Conservation (phyloP, 2,888 invertebrate species). For the Oscheius sp. region DNA sequence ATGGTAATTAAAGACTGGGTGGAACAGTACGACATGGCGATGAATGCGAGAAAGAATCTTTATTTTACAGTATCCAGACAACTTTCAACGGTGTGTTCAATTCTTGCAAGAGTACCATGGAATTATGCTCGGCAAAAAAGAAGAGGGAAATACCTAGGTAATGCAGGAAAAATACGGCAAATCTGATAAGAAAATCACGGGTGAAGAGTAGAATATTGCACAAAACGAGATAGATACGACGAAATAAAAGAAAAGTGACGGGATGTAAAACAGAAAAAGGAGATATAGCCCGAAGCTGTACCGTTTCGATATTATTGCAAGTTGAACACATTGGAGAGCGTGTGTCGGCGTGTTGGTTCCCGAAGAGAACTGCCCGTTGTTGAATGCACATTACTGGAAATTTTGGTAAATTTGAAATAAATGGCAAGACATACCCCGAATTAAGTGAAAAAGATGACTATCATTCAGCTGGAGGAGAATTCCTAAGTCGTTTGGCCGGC, state of each 20-base stretch:
- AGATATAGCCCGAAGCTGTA: neutral
- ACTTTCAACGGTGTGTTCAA: neutral
- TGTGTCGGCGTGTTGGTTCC: neutral
- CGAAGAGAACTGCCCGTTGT: constrained; percentile 12
- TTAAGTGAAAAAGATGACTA: neutral
- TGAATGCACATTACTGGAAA: constrained; percentile 27
- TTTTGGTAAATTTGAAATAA: neutral
- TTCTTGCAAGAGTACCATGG: constrained; percentile 3
- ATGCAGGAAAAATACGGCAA: neutral
- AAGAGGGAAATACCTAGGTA: neutral
- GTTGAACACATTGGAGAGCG: constrained; percentile 5
- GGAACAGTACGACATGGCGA: neutral
- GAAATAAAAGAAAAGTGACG: neutral
- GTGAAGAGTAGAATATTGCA: too few relatives aligned
- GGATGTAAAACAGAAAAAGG: constrained; percentile 3
- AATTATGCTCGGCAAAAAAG: constrained; percentile 9
- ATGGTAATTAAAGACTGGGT: neutral
- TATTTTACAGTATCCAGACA: constrained; percentile 12
- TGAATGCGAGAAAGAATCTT: neutral
- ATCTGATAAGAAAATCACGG: neutral
- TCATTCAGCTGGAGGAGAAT: constrained; percentile 30
- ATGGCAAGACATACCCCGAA: constrained; percentile 13
- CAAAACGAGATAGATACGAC: neutral
- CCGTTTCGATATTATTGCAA: constrained; percentile 32
- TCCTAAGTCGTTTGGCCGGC: constrained; percentile 26